A percentile compares a stretch with the other conserved stretches of the same genome.
phyloP scores from a whole-genome alignment of 1,140 invertebrate species.

The Cryptotermes secundus region DNA sequence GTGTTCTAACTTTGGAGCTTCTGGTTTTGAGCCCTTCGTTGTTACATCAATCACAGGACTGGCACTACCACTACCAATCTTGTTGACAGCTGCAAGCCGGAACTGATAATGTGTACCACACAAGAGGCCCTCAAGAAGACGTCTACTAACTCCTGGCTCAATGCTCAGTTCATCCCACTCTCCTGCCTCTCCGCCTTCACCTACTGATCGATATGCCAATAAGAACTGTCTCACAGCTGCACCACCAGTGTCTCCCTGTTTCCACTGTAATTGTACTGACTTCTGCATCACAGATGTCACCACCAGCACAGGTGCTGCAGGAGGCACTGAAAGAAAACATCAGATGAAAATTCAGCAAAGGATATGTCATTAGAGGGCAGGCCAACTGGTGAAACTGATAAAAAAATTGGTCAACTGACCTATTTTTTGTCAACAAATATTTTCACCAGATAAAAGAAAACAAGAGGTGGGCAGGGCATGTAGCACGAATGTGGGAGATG shows the following conservation, averaged over 20 bases:
- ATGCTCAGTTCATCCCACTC: slow-evolving; percentile 58
- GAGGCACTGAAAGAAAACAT: slow-evolving; percentile 50
- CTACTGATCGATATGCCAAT: slow-evolving; percentile 51
- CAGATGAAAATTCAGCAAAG: slow-evolving; percentile 12
- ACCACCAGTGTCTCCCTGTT: slow-evolving; percentile 55
- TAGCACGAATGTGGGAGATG: too few species aligned
- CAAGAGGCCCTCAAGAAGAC: slow-evolving; percentile 55
- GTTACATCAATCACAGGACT: slow-evolving; percentile 53
- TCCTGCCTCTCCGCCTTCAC: slow-evolving; percentile 50
- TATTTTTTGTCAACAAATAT: too few species aligned
- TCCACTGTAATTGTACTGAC: slow-evolving; percentile 54
- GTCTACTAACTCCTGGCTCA: slow-evolving; percentile 48
- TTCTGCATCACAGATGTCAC: slow-evolving; percentile 51
- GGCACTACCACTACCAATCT: slow-evolving; percentile 56
- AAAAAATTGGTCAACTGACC: too few species aligned
- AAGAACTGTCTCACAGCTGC: slow-evolving; percentile 57
- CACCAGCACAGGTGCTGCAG: slow-evolving; percentile 51
- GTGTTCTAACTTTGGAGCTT: slow-evolving; percentile 51
- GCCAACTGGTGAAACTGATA: too few species aligned
- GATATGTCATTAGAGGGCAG: too few species aligned
- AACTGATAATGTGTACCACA: slow-evolving; percentile 64
- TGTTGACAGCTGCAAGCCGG: slow-evolving; percentile 52
- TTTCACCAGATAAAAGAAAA: too few species aligned
- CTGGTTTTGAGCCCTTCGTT: slow-evolving; percentile 60
- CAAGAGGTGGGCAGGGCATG: too few species aligned